Evolutionary conservation across 2,888 invertebrate genomes (phyloP).

Genomic region (Hedya salicella): DNA sequence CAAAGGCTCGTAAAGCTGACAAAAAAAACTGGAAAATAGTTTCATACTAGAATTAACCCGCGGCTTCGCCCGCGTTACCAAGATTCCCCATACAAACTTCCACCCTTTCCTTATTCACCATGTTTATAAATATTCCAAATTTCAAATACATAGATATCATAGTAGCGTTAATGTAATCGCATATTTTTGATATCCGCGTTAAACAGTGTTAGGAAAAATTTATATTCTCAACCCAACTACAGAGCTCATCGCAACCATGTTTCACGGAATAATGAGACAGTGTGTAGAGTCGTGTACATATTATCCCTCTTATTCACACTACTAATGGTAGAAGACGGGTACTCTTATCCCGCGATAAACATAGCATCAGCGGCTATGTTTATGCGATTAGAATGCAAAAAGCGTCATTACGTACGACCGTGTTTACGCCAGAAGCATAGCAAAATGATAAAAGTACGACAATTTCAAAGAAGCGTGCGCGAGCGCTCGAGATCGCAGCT

Average conservation of each 20-base stretch:
- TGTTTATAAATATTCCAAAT: too few relatives aligned
- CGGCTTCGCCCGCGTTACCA: too few relatives aligned
- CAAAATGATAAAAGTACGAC: constrained; percentile 20
- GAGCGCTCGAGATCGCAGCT: not conserved
- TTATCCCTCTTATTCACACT: constrained; percentile 9
- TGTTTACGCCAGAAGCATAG: constrained; percentile 48
- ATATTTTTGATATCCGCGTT: too few relatives aligned
- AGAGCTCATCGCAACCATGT: not conserved
- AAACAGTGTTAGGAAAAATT: too few relatives aligned
- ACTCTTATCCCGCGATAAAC: constrained; percentile 28
- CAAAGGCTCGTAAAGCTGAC: too few relatives aligned
- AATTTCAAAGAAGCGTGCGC: constrained; percentile 8
- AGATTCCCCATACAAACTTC: too few relatives aligned
- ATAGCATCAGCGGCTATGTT: constrained; percentile 21
- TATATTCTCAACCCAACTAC: too few relatives aligned
- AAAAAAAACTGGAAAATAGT: too few relatives aligned
- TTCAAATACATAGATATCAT: too few relatives aligned
- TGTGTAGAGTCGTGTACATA: not conserved
- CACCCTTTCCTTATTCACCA: too few relatives aligned
- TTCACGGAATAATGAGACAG: not conserved
- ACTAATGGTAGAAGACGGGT: constrained; percentile 3
- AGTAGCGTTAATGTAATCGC: too few relatives aligned
- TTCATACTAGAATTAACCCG: too few relatives aligned
- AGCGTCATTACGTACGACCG: constrained; percentile 44
- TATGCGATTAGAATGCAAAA: constrained; percentile 47